Evolutionary conservation across 2,113 vertebrate species (phyloP), one percentile per base, ranked within the genome.

Genomic region (Brachypteracias leptosomus): DNA sequence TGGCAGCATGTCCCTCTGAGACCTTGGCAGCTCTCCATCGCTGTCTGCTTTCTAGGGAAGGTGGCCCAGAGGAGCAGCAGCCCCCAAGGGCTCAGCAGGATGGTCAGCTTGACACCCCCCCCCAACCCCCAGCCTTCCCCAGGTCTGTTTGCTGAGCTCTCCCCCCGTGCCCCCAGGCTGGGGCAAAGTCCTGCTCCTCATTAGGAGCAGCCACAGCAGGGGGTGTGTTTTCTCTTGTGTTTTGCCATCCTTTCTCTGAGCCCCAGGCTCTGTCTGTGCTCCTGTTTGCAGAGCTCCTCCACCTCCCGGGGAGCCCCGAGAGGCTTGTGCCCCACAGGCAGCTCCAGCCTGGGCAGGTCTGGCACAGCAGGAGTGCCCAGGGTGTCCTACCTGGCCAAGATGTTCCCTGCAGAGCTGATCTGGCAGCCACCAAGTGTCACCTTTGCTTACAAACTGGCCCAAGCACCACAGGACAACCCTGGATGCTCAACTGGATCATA

Each of bases 181-280:
- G 8, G 58, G 58, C 54, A 76, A 83, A 91, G n/a, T n/a, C 63
- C 90, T 92, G 90, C 51, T 95, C 46, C 58, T 93, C 75, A 52
- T 93, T 94, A 96, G 38, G 10, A 93, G 38, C 57, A 82, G 66
- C 11, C 63, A 3, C 92, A 95, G 94, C 89, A 63, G 79, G 89
- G 85, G 90, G 90, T 76, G 4, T 88, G 74, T 95, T 94, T 95
- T 58, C 78, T 73, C 52, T 3, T 46, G 31, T 70, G 51, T 54
- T 88, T 76, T 82, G 44, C 66, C 66, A 80, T 76, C 44, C 9
- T 57, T 85, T 77, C 44, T 52, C 74, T 49, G 62, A 49, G 66
- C 71, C 71, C 24, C 21, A 0, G 28, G 86, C 19, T 55, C 40
- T 61, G 88, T 70, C 77, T 67, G 52, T 0, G 6, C 61, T 81